phyloP scores from a whole-genome alignment of 2,888 invertebrate species.

The Phyto melanocephala region DNA sequence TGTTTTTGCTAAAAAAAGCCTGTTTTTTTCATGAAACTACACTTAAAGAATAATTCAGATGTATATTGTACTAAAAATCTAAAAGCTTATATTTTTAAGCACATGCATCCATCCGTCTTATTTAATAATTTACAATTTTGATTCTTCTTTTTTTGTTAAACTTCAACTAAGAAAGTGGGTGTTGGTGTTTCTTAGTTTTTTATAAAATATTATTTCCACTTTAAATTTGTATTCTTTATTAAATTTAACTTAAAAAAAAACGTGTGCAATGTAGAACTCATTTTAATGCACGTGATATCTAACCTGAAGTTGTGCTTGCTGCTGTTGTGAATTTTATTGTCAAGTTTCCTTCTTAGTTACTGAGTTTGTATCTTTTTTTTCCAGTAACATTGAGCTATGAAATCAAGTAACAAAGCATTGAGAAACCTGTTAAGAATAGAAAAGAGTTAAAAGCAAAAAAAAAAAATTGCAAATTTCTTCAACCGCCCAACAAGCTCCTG shows the following conservation, averaged over 20 bases:
- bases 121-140: too few relatives aligned
- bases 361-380: constrained; percentile 6
- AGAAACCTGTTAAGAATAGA: neutral
- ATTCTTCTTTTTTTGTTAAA: too few relatives aligned
- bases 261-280: constrained; percentile 39
- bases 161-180: too few relatives aligned
- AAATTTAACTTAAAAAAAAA: too few relatives aligned
- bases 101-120: too few relatives aligned
- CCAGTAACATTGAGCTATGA: constrained; percentile 36
- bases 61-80: too few relatives aligned
- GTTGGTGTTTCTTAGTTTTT: neutral
- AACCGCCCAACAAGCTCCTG: neutral
- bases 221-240: constrained; percentile 47
- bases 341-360: constrained; percentile 18
- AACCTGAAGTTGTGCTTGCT: constrained; percentile 20
- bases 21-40: neutral
- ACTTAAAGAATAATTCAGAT: neutral
- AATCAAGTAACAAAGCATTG: neutral
- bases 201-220: neutral
- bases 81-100: too few relatives aligned
- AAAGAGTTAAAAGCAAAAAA: constrained; percentile 26
- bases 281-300: constrained; percentile 55
- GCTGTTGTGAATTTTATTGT: neutral
- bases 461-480: neutral
- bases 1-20: neutral